Evolutionary conservation across 1,140 invertebrate genomes (phyloP).

Genomic region (Aphaenogaster floridana): DNA sequence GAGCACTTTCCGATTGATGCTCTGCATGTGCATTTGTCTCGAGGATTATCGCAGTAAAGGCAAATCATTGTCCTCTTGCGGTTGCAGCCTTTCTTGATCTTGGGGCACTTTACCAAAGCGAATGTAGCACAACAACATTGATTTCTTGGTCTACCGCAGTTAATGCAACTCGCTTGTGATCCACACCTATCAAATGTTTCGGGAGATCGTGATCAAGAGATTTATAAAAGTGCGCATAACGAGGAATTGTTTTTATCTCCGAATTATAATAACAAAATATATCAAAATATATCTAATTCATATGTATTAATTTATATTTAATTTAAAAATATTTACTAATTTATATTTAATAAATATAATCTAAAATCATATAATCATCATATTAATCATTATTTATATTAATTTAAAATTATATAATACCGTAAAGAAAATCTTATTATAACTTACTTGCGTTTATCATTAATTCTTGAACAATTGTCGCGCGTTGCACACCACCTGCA

Average conservation of each 20-base stretch:
- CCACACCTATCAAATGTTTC: slow-evolving; percentile 36
- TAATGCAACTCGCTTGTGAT: not conserved
- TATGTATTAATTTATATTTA: not conserved
- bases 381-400: not conserved
- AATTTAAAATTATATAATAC: not conserved
- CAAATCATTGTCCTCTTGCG: slow-evolving; percentile 72
- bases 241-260: not conserved
- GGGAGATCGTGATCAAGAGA: not conserved
- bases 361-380: not conserved
- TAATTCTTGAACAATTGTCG: slow-evolving; percentile 1
- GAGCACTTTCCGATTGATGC: slow-evolving; percentile 68
- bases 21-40: slow-evolving; percentile 73
- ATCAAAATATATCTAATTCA: not conserved
- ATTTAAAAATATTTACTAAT: slow-evolving; percentile 28
- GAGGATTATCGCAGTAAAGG: slow-evolving; percentile 73
- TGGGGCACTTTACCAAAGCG: not conserved
- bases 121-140: slow-evolving; percentile 20
- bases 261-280: slow-evolving; percentile 9
- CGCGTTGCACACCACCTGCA: slow-evolving; percentile 33
- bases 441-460: slow-evolving; percentile 47
- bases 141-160: slow-evolving; percentile 23
- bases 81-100: not conserved
- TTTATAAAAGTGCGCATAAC: not conserved
- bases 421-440: not conserved
- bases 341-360: not conserved